These are phyloP conservation scores for Ridgeia piscesae DNA, from an alignment of 1,140 invertebrate genomes.

Conservation along the genomic window DNA sequence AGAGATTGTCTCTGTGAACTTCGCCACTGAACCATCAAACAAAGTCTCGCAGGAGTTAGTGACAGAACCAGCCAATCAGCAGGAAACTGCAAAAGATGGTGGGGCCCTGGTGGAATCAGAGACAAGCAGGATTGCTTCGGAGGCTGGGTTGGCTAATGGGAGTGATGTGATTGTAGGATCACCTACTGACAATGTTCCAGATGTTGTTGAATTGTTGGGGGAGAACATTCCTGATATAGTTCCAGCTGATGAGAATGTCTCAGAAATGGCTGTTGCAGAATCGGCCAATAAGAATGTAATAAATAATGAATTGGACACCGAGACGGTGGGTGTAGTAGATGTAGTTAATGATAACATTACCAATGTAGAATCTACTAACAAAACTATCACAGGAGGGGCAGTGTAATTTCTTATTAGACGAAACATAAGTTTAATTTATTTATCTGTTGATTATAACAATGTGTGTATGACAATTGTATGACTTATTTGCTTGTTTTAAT, in stretches of 20 bases:
- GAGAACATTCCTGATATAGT: neutral
- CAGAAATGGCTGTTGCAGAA: neutral
- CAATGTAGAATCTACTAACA: neutral
- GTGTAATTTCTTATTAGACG: neutral
- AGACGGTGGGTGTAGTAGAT: neutral
- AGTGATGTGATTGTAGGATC: neutral
- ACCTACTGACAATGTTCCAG: neutral
- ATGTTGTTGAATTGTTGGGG: neutral
- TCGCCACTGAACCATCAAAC: neutral
- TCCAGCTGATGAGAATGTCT: neutral
- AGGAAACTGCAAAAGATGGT: neutral
- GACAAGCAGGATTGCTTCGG: neutral
- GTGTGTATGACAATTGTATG: neutral
- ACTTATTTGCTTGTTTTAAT: neutral
- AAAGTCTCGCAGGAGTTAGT: neutral
- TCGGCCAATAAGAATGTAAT: neutral
- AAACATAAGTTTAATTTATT: neutral
- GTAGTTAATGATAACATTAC: neutral
- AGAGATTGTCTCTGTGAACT: neutral
- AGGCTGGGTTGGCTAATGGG: neutral
- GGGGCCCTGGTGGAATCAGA: neutral
- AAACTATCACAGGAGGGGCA: neutral
- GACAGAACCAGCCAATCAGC: neutral
- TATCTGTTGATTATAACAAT: neutral
- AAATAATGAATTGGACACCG: neutral